phyloP scores from a whole-genome alignment of 2,113 vertebrate genomes.

The Nerophis lumbriciformis region DNA sequence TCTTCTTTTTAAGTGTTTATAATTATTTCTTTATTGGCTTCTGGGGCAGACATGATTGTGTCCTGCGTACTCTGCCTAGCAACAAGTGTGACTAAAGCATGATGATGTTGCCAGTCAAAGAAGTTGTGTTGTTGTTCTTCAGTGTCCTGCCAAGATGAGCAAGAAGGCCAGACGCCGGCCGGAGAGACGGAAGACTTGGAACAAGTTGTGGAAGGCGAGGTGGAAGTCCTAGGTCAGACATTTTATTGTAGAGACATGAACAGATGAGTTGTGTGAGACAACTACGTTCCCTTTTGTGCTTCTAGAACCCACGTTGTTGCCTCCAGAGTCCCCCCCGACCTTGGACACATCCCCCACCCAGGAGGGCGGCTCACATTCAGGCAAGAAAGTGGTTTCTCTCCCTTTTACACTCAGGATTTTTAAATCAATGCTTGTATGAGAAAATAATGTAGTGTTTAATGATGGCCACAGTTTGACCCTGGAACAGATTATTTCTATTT shows the following conservation, averaged over 20 bases:
- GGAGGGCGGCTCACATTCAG: not conserved
- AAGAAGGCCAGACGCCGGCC: rapidly evolving
- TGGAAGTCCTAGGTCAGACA: not conserved
- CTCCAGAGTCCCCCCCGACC: not conserved
- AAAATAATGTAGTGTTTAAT: no score
- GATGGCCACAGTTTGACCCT: not conserved
- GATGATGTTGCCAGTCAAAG: no score
- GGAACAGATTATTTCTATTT: not conserved
- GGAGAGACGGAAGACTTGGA: not conserved
- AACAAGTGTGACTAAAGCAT: no score
- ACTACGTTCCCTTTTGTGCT: not conserved
- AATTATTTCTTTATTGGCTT: no score
- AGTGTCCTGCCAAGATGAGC: slow-evolving; percentile 23
- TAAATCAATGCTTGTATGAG: no score
- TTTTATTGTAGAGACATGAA: no score
- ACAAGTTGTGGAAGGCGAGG: not conserved
- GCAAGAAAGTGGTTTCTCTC: not conserved
- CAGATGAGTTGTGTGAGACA: not conserved
- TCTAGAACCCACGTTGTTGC: not conserved
- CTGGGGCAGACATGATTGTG: no score
- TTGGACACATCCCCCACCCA: not conserved
- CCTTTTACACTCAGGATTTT: no score
- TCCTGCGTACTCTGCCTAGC: no score
- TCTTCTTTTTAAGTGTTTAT: no score
- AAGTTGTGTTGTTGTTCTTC: slow-evolving; percentile 6